Evolutionary conservation across 2,888 invertebrate genomes (phyloP).

Genomic region (Agrotis ipsilon): DNA sequence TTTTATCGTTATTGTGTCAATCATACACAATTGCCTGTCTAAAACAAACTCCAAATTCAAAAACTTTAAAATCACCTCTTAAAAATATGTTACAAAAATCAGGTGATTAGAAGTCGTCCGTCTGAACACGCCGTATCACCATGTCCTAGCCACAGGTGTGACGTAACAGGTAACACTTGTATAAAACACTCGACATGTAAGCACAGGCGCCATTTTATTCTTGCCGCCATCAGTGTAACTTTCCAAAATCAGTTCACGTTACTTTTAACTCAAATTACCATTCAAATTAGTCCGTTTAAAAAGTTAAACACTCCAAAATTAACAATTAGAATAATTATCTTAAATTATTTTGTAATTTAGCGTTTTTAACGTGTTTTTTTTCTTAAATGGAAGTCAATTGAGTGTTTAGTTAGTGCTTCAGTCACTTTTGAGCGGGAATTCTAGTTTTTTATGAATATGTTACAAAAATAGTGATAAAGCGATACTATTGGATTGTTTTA

Average conservation of each 20-base stretch:
- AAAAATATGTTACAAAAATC: background rate
- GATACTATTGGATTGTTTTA: constrained; percentile 71
- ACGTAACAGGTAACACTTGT: constrained; percentile 86
- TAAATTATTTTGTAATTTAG: constrained; percentile 22
- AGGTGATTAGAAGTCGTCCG: constrained; percentile 3
- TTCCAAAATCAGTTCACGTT: constrained; percentile 63
- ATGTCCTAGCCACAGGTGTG: constrained; percentile 83
- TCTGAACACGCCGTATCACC: constrained; percentile 70
- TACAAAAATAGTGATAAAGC: constrained; percentile 53
- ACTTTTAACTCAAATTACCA: constrained; percentile 57
- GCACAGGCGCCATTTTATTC: constrained; percentile 83
- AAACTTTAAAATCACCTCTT: no score
- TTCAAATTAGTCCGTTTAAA: constrained; percentile 57
- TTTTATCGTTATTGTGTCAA: no score
- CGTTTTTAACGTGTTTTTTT: constrained; percentile 49
- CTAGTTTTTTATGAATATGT: constrained; percentile 58
- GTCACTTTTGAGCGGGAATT: constrained; percentile 65
- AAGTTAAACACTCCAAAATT: constrained; percentile 52
- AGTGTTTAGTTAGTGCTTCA: constrained; percentile 62
- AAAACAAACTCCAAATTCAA: no score
- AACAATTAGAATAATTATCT: constrained; percentile 61
- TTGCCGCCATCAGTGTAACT: constrained; percentile 63
- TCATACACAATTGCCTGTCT: no score
- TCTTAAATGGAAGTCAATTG: constrained; percentile 37
- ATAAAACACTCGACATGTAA: constrained; percentile 83